Base-by-base conservation (phyloP, 2,113 vertebrate species). In the Charina bottae region DNA sequence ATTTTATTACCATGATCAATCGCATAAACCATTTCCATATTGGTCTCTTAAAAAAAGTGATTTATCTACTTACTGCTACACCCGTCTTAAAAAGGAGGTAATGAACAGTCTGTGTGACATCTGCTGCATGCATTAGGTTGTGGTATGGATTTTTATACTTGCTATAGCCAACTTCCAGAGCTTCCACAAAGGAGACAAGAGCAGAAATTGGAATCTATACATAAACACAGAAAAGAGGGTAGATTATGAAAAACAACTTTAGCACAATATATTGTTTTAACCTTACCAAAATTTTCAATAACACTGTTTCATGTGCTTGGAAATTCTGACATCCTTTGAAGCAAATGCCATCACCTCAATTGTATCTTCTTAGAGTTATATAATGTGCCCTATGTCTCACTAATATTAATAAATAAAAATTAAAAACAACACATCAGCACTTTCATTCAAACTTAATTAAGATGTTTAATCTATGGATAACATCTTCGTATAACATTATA, bases 131-230 rank as follows among this genome's bases (percentile, higher is more conserved):
- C 95, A 99, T 98, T 91, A 99, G 97, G 93, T 99, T 99, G 97
- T 99, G 99, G 94, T 99, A 99, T 3, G 99, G 99, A 95, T 99
- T 99, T 98, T 99, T 99, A 94, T 99, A 98, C 96, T 99, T 99
- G 96, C 98, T 99, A 97, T 99, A 99, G 88, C 99, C 99, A 64
- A 98, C 99, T 95, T 99, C 99, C 90, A 99, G 95, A 24, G 99
- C 99, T 95, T 99, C 99, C 94, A 99, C 98, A 88, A 99, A 99
- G 0, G 99, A 99, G 95, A 99, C 98, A 88, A 99, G 98, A 0
- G 99, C 98, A 92, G 99, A 99, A 96, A 99, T 99, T 11, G 99
- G 99, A 91, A 99, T 99, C 99, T 99, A 97, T 95, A 94, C 24
- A 95, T 78, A 96, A 8, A 94, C 92, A 24, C 2, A 93, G 2